A percentile compares a stretch with the other conserved stretches of the same genome.
Evolutionary conservation across 2,888 invertebrate species (phyloP).

Genomic region (Drosophila falleni): DNA sequence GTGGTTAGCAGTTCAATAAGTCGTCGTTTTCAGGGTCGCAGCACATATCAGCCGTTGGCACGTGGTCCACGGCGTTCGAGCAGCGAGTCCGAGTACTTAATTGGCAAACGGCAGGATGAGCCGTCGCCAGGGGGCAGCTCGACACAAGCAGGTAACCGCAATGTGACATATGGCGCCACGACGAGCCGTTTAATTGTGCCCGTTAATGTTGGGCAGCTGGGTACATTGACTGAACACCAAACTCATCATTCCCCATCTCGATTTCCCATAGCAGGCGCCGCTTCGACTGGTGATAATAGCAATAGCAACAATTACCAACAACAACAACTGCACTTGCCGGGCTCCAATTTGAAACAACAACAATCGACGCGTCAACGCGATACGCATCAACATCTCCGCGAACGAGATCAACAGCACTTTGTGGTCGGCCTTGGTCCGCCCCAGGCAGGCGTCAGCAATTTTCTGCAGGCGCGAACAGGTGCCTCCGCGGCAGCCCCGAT

Average conservation of each 20-base stretch:
- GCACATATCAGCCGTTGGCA: slow-evolving; percentile 90
- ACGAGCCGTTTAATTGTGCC: slow-evolving; percentile 62
- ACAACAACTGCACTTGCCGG: slow-evolving; percentile 75
- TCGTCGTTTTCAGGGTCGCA: slow-evolving; percentile 91
- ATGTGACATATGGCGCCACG: slow-evolving; percentile 64
- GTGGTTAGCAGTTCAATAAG: slow-evolving; percentile 94
- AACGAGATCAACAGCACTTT: slow-evolving; percentile 65
- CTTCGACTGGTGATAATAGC: slow-evolving; percentile 52
- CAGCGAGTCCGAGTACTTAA: slow-evolving; percentile 85
- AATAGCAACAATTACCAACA: slow-evolving; percentile 79
- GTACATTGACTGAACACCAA: slow-evolving; percentile 58
- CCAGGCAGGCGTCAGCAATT: slow-evolving; percentile 67
- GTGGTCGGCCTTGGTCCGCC: slow-evolving; percentile 65
- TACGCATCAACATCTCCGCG: slow-evolving; percentile 68
- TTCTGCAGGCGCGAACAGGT: slow-evolving; percentile 72
- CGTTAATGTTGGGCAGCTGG: slow-evolving; percentile 59
- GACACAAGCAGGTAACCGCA: slow-evolving; percentile 59
- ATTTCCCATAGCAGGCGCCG: slow-evolving; percentile 71
- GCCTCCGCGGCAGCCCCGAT: slow-evolving; percentile 73
- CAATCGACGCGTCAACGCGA: slow-evolving; percentile 69
- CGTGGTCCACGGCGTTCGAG: slow-evolving; percentile 89
- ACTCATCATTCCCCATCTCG: slow-evolving; percentile 66
- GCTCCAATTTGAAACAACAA: slow-evolving; percentile 53
- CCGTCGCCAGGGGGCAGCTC: slow-evolving; percentile 38
- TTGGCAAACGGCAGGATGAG: slow-evolving; percentile 73